Base-by-base conservation (phyloP, 2,797 vertebrate genomes). In the Dipus sagitta region DNA sequence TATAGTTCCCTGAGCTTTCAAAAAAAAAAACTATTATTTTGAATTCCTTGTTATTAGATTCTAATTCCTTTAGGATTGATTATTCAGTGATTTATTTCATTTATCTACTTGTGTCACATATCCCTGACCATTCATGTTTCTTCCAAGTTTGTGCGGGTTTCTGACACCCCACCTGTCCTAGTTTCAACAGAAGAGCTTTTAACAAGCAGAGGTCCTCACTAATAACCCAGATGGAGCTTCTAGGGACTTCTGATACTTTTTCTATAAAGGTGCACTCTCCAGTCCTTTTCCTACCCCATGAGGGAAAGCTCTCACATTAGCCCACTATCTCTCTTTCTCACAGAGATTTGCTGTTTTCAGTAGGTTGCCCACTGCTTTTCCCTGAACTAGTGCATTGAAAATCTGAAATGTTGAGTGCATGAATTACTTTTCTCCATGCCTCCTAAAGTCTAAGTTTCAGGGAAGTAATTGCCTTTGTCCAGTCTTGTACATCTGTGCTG, bases 11-110 rank as follows among this genome's bases (percentile, higher is more conserved):
- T 62, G 21, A 76, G 26, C 9, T 64, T 84, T 67, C 32, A 68
- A 68, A 68, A 90, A 68, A 68, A 90, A 26, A 26, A 54, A 60
- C 47, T 47, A 34, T 67, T 77, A 76, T 91, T 91, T 78, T 86
- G 7, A 30, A 82, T 82, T 78, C 12, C n/a, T 38, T 81, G 18
- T 74, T 87, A 8, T 75, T 72, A 87, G 34, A 10, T 32, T 24
- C 32, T 12, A 10, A 86, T 71, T 82, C 65, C 67, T 78, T 58
- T 54, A 83, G 47, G 3, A 21, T 20, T 74, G 32, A 10, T 71
- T 62, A n/a, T 10, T 10, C 24, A 10, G 23, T 79, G 15, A 84
- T 84, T 76, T 52, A n/a, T 47, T 80, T 91, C 62, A 38, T 62
- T 87, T 9, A 23, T 78, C 81, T 65, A n/a, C 7, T 90, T 88